phyloP scores from a whole-genome alignment of 2,888 invertebrate species.

The Lasioglossum villosulum region DNA sequence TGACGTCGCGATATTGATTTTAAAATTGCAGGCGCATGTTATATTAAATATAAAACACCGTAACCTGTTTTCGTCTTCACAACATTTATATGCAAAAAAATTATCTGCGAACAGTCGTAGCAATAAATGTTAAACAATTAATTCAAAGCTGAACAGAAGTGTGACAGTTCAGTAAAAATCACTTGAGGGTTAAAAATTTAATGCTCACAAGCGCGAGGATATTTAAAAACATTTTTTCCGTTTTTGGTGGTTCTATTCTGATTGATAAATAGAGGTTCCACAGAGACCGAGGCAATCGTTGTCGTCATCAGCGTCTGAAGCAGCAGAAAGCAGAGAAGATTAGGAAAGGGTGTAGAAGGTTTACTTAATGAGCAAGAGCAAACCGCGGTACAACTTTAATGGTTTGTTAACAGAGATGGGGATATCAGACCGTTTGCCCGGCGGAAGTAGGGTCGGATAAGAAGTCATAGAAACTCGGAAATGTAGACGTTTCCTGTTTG shows the following conservation, averaged over 20 bases:
- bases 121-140: not conserved
- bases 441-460: slow-evolving; percentile 66
- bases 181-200: no score
- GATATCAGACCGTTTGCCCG: slow-evolving; percentile 74
- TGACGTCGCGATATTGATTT: not conserved
- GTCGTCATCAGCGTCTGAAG: slow-evolving; percentile 30
- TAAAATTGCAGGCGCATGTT: not conserved
- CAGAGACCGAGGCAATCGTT: not conserved
- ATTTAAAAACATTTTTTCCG: no score
- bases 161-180: not conserved
- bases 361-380: slow-evolving; percentile 71
- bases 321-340: slow-evolving; percentile 45
- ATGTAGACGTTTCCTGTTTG: slow-evolving; percentile 72
- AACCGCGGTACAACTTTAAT: slow-evolving; percentile 79
- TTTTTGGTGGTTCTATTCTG: not conserved
- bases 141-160: not conserved
- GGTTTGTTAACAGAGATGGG: slow-evolving; percentile 76
- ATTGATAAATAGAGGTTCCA: not conserved
- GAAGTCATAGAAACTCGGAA: slow-evolving; percentile 76
- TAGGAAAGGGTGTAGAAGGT: slow-evolving; percentile 62
- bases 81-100: not conserved
- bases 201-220: no score
- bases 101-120: not conserved
- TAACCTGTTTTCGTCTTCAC: not conserved
- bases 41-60: not conserved